Base-by-base conservation (phyloP, 2,113 vertebrate genomes). In the Ciconia boyciana region DNA sequence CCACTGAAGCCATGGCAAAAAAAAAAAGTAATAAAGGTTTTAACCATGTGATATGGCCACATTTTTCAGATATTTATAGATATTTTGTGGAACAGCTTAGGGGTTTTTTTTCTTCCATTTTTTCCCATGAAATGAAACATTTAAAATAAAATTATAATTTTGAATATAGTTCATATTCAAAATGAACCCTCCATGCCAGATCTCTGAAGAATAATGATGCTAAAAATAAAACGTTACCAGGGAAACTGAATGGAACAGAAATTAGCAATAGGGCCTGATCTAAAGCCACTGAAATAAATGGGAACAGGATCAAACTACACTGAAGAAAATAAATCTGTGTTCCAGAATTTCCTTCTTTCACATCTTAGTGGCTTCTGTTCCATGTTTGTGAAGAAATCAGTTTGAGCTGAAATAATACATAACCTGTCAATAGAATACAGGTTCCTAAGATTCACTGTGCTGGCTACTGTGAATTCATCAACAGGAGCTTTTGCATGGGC, bases 161-260 rank as follows among this genome's bases (percentile, higher is more conserved):
- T 39, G 39, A 39, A 39, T 39, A 39, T 28, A 54, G 44, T 58
- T 90, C 62, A 72, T 58, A 76, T 92, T 80, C 49, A 94, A 64
- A 94, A 82, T 65, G 90, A 94, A 82, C 48, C 77, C 46, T 97
- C 34, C 55, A 75, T 82, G 78, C 78, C 78, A 94, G 66, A 87
- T 75, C 92, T 94, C 86, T 85, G 78, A 93, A 95, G 88, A 72
- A 77, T 90, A 93, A 94, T 57, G 75, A 87, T 83, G 68, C 94
- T 93, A 97, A 97, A 96, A 96, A 96, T 97, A 96, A 96, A 94
- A 76, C 4, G 81, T 97, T 97, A 70, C 94, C 93, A 97, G 54
- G 96, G 97, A 95, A 96, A 97, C 92, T 18, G 8, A 91, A 74
- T 68, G 49, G 77, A 90, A 89, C n/a, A 88, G 83, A 95, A 95